Evolutionary conservation across 1,140 invertebrate genomes (phyloP), one percentile per base, ranked within the genome.

Genomic region (Lordiphosa collinella): DNA sequence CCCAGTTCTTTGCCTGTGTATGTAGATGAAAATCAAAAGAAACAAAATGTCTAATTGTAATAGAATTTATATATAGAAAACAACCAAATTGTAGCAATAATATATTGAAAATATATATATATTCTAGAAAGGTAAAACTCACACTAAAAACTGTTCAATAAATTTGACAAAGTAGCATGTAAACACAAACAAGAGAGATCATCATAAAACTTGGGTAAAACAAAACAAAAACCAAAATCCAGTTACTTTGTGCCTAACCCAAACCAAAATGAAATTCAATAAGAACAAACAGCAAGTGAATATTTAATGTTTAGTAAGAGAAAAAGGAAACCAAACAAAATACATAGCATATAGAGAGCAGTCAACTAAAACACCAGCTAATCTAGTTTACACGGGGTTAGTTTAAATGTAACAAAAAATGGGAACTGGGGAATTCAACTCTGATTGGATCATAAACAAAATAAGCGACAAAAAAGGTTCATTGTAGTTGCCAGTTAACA

Each of bases 201-300:
- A 67, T 37, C 13, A 43, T 54, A 63, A 72, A 53, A 44, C 41
- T 58, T 69, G 36, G 53, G 29, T 60, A 55, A 48, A 40, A 38
- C 16, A n/a, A 43, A 32, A 22, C 11, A 43, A 38, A 29, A 29
- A 44, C 50, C 41, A 14, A 71, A 67, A 82, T 54, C 60, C 76
- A 82, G 76, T 80, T 80, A 80, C 76, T 76, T 80, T 82, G 76
- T 80, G 76, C 76, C 76, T 80, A 80, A 80, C 76, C 76, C 31
- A 74, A 74, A 65, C 51, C 52, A 47, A 64, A 71, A 59, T 31
- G 61, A 50, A 58, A 66, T 66, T 67, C 73, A 73, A 78, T 79
- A 79, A 65, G 49, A 79, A 53, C 59, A 80, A 65, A 69, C 67
- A 78, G 59, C 60, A 80, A 82, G 62, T 62, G 71, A 61, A 66